Conservation (phyloP, 2,888 invertebrate species). For the Phyllotreta striolata region DNA sequence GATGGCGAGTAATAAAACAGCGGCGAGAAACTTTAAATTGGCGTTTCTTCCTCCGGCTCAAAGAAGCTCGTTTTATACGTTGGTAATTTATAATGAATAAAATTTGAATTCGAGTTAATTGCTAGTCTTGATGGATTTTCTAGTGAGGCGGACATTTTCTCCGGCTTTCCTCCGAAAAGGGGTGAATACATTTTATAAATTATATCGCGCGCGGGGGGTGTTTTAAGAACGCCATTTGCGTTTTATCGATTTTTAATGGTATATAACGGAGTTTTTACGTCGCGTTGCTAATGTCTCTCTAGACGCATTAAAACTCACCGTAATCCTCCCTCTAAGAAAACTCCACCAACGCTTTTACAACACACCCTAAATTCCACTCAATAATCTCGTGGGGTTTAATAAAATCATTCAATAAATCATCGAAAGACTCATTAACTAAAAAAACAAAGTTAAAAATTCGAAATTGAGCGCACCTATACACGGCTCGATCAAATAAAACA, state of each 20-base stretch:
- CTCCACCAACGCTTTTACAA: slow-evolving; percentile 24
- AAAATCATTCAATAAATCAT: too few species aligned
- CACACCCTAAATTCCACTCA: slow-evolving; percentile 4
- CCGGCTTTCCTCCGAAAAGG: slow-evolving; percentile 53
- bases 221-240: slow-evolving; percentile 59
- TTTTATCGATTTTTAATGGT: slow-evolving; percentile 60
- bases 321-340: slow-evolving; percentile 43
- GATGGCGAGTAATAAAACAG: slow-evolving; percentile 49
- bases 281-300: slow-evolving; percentile 45
- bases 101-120: slow-evolving; percentile 63
- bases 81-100: slow-evolving; percentile 64
- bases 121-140: slow-evolving; percentile 62
- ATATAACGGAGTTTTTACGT: slow-evolving; percentile 47
- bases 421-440: too few species aligned
- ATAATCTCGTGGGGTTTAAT: too few species aligned
- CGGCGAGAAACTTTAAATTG: slow-evolving; percentile 61
- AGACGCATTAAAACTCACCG: slow-evolving; percentile 45
- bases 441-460: too few species aligned
- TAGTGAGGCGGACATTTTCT: slow-evolving; percentile 57
- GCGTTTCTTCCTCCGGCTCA: slow-evolving; percentile 60
- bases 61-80: slow-evolving; percentile 61
- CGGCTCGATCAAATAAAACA: too few species aligned
- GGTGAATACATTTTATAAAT: slow-evolving; percentile 59
- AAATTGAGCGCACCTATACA: too few species aligned
- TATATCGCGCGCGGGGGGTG: slow-evolving; percentile 55